These are phyloP conservation scores for Heliconius erato DNA, from an alignment of 2,888 invertebrate species.

Conservation along the genomic window DNA sequence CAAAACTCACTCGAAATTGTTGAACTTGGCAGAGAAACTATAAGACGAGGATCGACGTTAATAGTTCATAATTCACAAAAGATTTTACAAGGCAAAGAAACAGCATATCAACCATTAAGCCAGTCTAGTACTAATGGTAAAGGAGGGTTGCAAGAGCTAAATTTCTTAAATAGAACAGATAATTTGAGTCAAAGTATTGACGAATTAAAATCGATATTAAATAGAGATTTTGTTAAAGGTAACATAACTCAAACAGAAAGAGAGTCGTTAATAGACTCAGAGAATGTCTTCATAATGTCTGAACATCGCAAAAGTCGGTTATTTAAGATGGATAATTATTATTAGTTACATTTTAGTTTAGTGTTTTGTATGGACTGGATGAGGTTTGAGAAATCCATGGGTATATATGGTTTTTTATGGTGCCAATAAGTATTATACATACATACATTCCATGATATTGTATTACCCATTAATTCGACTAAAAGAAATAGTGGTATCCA, in stretches of 20 bases:
- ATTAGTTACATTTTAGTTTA: constrained; percentile 49
- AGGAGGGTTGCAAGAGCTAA: constrained; percentile 64
- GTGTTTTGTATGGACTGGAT: constrained; percentile 33
- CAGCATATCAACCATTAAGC: constrained; percentile 74
- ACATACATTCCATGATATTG: not conserved
- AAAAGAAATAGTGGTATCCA: not conserved
- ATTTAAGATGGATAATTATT: constrained; percentile 61
- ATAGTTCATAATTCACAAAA: constrained; percentile 86
- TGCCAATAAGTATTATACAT: constrained; percentile 13
- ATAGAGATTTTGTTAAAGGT: constrained; percentile 70
- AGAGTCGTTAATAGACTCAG: constrained; percentile 73
- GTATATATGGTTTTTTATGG: constrained; percentile 3
- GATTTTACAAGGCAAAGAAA: constrained; percentile 86
- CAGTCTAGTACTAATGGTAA: constrained; percentile 47
- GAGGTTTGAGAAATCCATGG: constrained; percentile 6
- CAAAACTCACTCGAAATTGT: constrained; percentile 90
- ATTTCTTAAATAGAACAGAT: constrained; percentile 60
- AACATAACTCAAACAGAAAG: constrained; percentile 70
- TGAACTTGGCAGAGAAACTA: constrained; percentile 90
- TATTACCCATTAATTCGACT: not conserved
- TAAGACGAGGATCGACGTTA: constrained; percentile 88
- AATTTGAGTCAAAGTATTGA: constrained; percentile 66
- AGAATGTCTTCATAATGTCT: constrained; percentile 76
- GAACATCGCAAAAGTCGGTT: constrained; percentile 70
- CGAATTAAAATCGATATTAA: constrained; percentile 65